Conservation (phyloP, 30 jellyfish, hydroid and myxozoan genomes). For the Clytia hemisphaerica region DNA sequence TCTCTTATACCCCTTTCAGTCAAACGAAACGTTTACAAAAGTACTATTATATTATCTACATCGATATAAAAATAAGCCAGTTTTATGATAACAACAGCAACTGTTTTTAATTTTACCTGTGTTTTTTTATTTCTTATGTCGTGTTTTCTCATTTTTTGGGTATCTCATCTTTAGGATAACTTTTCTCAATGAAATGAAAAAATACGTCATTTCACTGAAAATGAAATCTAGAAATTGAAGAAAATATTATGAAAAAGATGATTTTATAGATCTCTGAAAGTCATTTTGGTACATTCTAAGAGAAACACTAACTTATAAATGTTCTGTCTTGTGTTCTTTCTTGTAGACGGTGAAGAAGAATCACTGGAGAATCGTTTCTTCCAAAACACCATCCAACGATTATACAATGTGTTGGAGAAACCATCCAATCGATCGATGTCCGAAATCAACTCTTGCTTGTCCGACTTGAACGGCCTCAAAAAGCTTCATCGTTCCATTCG, state of each 20-base stretch:
- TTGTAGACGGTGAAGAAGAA: slow-evolving; percentile 39
- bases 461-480: slow-evolving; percentile 54
- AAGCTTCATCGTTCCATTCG: slow-evolving; percentile 38
- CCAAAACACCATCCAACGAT: slow-evolving; percentile 44
- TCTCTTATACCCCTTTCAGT: too few species aligned
- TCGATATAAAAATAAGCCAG: too few species aligned
- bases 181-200: not conserved
- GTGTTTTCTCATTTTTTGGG: too few species aligned
- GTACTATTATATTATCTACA: too few species aligned
- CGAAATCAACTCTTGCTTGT: slow-evolving; percentile 33
- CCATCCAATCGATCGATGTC: slow-evolving; percentile 31
- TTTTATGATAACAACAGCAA: too few species aligned
- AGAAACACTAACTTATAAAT: not conserved
- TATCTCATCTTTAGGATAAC: too few species aligned
- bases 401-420: slow-evolving; percentile 21
- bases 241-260: not conserved
- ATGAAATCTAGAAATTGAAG: not conserved
- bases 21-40: too few species aligned
- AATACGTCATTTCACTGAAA: not conserved
- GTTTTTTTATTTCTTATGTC: too few species aligned
- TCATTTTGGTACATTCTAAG: not conserved
- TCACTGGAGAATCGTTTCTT: slow-evolving; percentile 35
- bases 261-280: not conserved
- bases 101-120: too few species aligned
- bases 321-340: not conserved